phyloP scores from a whole-genome alignment of 2,888 invertebrate species.

The Dascillus cervinus region DNA sequence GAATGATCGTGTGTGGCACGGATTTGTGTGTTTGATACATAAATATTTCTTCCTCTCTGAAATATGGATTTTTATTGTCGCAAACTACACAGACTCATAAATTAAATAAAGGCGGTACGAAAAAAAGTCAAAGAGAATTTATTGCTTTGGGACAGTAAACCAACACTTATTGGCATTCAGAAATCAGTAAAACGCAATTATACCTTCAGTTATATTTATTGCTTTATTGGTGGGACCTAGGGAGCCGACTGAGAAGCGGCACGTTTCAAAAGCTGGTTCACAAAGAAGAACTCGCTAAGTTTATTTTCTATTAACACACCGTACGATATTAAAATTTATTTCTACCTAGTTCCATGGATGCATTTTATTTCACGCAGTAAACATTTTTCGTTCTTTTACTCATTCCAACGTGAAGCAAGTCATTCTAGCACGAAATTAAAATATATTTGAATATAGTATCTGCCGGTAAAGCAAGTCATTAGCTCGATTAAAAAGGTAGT shows the following conservation, averaged over 20 bases:
- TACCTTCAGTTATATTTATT: conserved; percentile 30
- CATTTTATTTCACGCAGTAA: no score
- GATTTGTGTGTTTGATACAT: conserved; percentile 21
- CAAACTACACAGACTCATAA: conserved; percentile 33
- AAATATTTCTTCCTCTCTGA: conserved; percentile 30
- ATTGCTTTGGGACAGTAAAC: conserved; percentile 26
- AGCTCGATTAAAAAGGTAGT: conserved; percentile 21
- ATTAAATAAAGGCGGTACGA: conserved; percentile 31
- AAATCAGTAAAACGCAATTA: conserved; percentile 36
- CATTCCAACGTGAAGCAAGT: no score
- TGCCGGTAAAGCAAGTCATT: conserved; percentile 13
- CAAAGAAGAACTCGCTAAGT: conserved; percentile 24
- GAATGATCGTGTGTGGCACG: conserved; percentile 13
- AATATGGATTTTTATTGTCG: conserved; percentile 34
- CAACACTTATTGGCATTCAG: conserved; percentile 30
- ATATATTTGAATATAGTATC: conserved; percentile 11
- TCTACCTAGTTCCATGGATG: no score
- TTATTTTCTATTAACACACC: no score
- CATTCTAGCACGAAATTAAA: no score
- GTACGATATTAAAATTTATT: no score
- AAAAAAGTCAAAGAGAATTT: conserved; percentile 31
- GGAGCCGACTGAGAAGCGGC: conserved; percentile 24
- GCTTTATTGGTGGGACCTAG: conserved; percentile 25
- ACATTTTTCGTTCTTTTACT: no score
- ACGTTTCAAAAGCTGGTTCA: conserved; percentile 29